Conservation (phyloP, 2,113 vertebrate genomes). For the Thinocorus orbignyianus region DNA sequence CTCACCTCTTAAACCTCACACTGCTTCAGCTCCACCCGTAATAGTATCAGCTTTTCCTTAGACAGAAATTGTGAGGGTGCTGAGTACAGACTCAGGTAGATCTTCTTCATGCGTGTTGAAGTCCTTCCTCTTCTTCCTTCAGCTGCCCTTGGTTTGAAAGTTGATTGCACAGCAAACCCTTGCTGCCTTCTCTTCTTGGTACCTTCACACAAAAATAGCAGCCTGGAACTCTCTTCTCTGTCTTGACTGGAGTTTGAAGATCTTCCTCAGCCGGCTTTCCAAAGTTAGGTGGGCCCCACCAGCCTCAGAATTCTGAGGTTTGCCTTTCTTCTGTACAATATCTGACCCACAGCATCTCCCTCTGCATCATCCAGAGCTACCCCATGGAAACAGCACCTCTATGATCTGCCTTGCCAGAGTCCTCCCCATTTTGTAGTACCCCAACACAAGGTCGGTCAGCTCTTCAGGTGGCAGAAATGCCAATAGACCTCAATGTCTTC, state of each 20-base stretch:
- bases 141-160: neutral
- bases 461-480: neutral
- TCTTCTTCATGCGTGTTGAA: neutral
- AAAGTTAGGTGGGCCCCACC: neutral
- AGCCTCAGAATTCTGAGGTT: too few relatives aligned
- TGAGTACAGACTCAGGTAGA: neutral
- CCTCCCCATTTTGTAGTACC: neutral
- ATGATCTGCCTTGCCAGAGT: accelerated
- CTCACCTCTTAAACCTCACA: neutral
- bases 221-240: neutral
- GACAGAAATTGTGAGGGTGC: neutral
- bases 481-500: neutral
- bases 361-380: neutral
- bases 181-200: neutral
- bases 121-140: neutral
- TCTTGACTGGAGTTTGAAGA: neutral
- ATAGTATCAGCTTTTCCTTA: neutral
- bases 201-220: neutral
- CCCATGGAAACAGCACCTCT: neutral
- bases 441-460: neutral
- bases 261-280: neutral
- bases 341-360: neutral
- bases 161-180: neutral
- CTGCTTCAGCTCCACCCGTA: neutral
- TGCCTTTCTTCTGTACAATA: neutral